These are phyloP conservation scores for Chloroceryle inda DNA, from an alignment of 2,797 vertebrate genomes.

Conservation along the genomic window DNA sequence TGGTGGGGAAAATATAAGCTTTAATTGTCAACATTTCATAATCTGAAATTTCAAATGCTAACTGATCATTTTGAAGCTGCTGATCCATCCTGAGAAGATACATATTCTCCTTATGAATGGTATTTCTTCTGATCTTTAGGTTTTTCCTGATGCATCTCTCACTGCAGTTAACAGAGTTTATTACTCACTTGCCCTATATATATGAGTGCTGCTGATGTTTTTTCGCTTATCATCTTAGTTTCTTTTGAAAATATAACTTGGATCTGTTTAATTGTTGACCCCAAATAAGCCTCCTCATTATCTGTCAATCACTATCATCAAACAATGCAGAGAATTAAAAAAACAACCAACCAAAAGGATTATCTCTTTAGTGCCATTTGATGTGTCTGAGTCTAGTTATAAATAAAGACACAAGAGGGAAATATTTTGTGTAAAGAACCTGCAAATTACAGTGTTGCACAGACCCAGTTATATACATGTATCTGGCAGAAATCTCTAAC, in stretches of 20 bases:
- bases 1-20: slow-evolving; percentile 6
- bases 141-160: background rate
- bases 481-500: background rate
- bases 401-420: background rate
- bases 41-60: slow-evolving; percentile 19
- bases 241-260: background rate
- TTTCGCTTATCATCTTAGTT: background rate
- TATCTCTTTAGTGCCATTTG: background rate
- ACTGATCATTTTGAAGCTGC: background rate
- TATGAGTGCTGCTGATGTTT: background rate
- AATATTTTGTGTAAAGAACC: slow-evolving; percentile 12
- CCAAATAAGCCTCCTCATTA: background rate
- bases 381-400: background rate
- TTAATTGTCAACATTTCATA: slow-evolving; percentile 31
- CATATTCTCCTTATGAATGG: background rate
- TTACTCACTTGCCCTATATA: background rate
- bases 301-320: background rate
- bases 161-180: background rate
- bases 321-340: background rate
- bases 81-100: background rate
- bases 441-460: background rate
- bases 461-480: background rate
- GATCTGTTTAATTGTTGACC: background rate
- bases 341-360: background rate
- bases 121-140: background rate